These are phyloP conservation scores for Nyctibius bracteatus DNA, from an alignment of 2,113 vertebrate species.

Conservation along the genomic window DNA sequence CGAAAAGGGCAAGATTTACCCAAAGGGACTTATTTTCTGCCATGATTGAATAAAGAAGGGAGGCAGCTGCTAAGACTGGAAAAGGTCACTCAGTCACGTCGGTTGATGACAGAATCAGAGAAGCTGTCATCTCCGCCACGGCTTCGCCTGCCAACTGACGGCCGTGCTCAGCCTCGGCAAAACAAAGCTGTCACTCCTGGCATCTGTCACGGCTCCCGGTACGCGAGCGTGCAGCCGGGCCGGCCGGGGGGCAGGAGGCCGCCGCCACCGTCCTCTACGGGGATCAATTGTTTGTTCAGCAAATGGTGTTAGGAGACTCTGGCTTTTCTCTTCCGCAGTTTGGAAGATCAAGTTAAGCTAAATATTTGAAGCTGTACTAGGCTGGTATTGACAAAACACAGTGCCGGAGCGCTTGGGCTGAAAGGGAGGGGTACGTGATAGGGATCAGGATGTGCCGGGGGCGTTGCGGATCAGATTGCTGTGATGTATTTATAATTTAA, in stretches of 20 bases:
- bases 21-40: conserved; percentile 48
- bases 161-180: conserved; percentile 51
- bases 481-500: conserved; percentile 51
- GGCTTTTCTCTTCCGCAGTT: conserved; percentile 24
- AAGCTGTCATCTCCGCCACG: conserved; percentile 71
- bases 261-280: neutral
- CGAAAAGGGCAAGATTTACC: conserved; percentile 47
- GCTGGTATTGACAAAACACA: conserved; percentile 19
- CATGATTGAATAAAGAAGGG: conserved; percentile 71
- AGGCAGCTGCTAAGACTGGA: conserved; percentile 64
- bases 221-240: neutral
- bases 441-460: conserved; percentile 2
- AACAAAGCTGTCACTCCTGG: conserved; percentile 67
- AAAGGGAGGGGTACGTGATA: neutral
- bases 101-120: conserved; percentile 72
- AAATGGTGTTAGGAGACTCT: conserved; percentile 26
- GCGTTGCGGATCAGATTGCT: neutral
- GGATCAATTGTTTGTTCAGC: conserved; percentile 44
- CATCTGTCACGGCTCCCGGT: neutral
- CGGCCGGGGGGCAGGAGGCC: neutral
- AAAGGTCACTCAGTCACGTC: conserved; percentile 79
- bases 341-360: conserved; percentile 61
- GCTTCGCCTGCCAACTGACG: conserved; percentile 57
- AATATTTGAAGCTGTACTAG: conserved; percentile 56
- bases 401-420: neutral